These are phyloP conservation scores for Mesoligia furuncula DNA, from an alignment of 2,888 invertebrate species.

Conservation along the genomic window DNA sequence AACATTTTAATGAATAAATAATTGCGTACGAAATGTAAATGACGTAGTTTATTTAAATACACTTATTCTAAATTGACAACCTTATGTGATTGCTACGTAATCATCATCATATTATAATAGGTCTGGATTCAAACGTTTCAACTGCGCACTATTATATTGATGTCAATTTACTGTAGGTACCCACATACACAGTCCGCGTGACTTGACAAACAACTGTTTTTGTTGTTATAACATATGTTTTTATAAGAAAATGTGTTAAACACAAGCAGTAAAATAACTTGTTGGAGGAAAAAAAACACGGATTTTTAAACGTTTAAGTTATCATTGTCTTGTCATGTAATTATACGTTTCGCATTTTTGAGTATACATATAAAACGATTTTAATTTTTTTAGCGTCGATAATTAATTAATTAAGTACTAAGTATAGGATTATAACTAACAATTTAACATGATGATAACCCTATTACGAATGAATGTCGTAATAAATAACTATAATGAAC, in stretches of 20 bases:
- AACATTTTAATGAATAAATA: neutral
- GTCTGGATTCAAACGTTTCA: constrained; percentile 21
- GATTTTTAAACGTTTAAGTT: too few relatives aligned
- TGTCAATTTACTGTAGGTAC: constrained; percentile 49
- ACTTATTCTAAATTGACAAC: constrained; percentile 9
- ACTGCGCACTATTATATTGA: constrained; percentile 62
- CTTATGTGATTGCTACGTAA: constrained; percentile 24
- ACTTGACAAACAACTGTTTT: constrained; percentile 15
- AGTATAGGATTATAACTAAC: neutral
- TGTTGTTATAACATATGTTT: neutral
- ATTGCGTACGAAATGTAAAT: neutral
- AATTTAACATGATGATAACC: neutral
- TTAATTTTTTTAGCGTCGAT: neutral
- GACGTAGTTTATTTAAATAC: neutral
- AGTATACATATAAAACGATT: neutral
- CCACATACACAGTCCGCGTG: constrained; percentile 31
- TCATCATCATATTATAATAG: constrained; percentile 30
- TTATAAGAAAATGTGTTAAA: constrained; percentile 1
- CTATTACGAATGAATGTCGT: neutral
- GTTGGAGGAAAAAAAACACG: too few relatives aligned
- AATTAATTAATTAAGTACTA: too few relatives aligned
- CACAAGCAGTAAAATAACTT: neutral
- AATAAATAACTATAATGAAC: neutral
- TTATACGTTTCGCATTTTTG: neutral
- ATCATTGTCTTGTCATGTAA: too few relatives aligned